Evolutionary conservation across 2,797 vertebrate species (phyloP).

Genomic region (Clarias fuscus): DNA sequence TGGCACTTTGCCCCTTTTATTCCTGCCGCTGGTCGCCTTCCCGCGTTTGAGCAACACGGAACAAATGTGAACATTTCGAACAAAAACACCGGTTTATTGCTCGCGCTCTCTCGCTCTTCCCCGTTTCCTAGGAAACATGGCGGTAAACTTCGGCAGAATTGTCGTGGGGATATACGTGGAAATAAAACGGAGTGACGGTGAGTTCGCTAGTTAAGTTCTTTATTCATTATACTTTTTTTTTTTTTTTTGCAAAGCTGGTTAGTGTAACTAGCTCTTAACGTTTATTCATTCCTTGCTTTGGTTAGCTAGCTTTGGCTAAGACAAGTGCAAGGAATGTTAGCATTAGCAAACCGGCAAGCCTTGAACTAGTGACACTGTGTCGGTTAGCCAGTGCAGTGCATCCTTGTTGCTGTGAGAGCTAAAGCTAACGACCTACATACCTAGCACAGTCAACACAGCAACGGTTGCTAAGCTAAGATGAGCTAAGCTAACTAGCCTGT

Average conservation of each 20-base stretch:
- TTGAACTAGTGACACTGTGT: not conserved
- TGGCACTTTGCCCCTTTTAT: slow-evolving; percentile 33
- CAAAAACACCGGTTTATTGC: slow-evolving; percentile 38
- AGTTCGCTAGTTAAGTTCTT: slow-evolving; percentile 65
- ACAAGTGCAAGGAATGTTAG: slow-evolving; percentile 10
- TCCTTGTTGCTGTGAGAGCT: slow-evolving; percentile 31
- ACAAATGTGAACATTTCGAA: slow-evolving; percentile 57
- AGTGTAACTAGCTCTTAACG: slow-evolving; percentile 11
- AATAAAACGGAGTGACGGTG: slow-evolving; percentile 96
- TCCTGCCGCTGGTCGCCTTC: slow-evolving; percentile 52
- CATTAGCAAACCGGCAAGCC: slow-evolving; percentile 11
- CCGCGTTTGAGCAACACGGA: slow-evolving; percentile 54
- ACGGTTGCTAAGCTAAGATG: slow-evolving; percentile 27
- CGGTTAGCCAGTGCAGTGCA: not conserved
- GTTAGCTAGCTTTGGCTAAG: slow-evolving; percentile 16
- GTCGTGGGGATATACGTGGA: slow-evolving; percentile 93
- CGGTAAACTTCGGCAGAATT: slow-evolving; percentile 90
- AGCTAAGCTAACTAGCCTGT: slow-evolving; percentile 8
- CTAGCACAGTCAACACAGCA: slow-evolving; percentile 35
- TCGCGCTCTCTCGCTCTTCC: not conserved
- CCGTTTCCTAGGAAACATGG: slow-evolving; percentile 76
- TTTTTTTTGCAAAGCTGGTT: not conserved
- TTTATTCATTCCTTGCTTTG: not conserved
- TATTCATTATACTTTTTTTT: not conserved
- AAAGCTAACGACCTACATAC: slow-evolving; percentile 22